A percentile compares a stretch with the other conserved stretches of the same genome.
Evolutionary conservation across 2,888 invertebrate species (phyloP).

Genomic region (Holacanthella duospinosa): DNA sequence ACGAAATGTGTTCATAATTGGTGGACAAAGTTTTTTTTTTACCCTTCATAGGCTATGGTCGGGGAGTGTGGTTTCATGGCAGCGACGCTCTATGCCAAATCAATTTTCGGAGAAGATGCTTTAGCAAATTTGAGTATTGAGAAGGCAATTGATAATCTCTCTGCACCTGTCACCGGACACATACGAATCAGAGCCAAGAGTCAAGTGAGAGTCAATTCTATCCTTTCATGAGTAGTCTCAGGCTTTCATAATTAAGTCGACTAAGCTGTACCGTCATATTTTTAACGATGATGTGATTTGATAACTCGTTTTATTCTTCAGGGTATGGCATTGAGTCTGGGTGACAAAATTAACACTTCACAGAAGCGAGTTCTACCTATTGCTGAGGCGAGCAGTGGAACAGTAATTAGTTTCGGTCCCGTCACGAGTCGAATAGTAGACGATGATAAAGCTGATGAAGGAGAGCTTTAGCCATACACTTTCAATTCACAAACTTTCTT

Average conservation of each 20-base stretch:
- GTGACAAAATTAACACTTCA: conserved; percentile 93
- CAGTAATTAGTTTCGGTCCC: too few relatives aligned
- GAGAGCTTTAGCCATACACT: too few relatives aligned
- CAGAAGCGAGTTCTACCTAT: conserved; percentile 52
- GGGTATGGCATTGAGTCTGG: conserved; percentile 98
- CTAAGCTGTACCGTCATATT: background rate
- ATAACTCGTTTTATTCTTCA: conserved; percentile 41
- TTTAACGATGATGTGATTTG: too few relatives aligned
- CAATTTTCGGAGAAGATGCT: conserved; percentile 97
- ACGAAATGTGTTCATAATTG: too few relatives aligned
- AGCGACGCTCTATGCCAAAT: conserved; percentile 96
- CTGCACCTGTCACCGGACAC: conserved; percentile 87
- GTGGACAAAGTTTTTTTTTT: too few relatives aligned
- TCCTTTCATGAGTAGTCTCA: too few relatives aligned
- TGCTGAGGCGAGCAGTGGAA: conserved; percentile 6
- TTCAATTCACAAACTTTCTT: too few relatives aligned
- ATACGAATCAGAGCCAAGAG: conserved; percentile 97
- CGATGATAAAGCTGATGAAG: too few relatives aligned
- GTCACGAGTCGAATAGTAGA: too few relatives aligned
- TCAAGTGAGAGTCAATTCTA: conserved; percentile 54
- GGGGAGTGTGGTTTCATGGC: conserved; percentile 99
- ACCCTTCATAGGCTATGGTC: conserved; percentile 64
- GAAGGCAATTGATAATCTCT: conserved; percentile 74
- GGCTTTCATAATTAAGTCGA: too few relatives aligned
- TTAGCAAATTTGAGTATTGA: conserved; percentile 98